These are phyloP conservation scores for Meleagris gallopavo DNA, from an alignment of 2,113 vertebrate species.

Conservation along the genomic window DNA sequence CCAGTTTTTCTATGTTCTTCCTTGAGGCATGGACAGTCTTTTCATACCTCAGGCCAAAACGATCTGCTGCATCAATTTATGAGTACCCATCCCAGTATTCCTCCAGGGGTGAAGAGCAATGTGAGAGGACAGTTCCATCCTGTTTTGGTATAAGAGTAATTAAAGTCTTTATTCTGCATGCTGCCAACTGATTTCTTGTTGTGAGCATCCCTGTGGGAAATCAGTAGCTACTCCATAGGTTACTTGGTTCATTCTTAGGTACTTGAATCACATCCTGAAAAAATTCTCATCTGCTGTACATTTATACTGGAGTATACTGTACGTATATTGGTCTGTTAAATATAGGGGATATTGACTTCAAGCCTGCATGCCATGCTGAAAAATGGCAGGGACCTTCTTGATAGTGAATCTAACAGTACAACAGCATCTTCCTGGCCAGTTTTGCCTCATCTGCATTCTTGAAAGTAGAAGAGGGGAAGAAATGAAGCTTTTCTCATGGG, in stretches of 20 bases:
- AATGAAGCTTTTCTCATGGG: background rate
- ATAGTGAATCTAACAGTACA: background rate
- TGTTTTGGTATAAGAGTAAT: conserved; percentile 20
- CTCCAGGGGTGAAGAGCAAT: background rate
- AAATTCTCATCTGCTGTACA: background rate
- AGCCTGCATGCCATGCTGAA: background rate
- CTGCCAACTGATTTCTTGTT: conserved; percentile 2
- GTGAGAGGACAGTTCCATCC: background rate
- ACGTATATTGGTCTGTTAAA: background rate
- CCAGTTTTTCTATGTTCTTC: background rate
- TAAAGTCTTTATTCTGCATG: conserved; percentile 11
- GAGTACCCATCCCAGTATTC: background rate
- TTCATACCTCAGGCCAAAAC: background rate
- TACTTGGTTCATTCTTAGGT: conserved; percentile 8
- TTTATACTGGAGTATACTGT: background rate
- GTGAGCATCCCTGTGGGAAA: conserved; percentile 11
- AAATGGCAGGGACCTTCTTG: background rate
- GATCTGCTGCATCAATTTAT: background rate
- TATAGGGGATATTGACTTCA: accelerated
- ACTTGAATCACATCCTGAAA: background rate
- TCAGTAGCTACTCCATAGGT: background rate
- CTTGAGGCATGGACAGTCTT: background rate
- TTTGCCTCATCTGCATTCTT: background rate
- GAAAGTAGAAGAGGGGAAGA: background rate
- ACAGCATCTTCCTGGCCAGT: background rate